These are phyloP conservation scores for Prionailurus viverrinus DNA, from an alignment of 2,113 vertebrate species.

Conservation along the genomic window DNA sequence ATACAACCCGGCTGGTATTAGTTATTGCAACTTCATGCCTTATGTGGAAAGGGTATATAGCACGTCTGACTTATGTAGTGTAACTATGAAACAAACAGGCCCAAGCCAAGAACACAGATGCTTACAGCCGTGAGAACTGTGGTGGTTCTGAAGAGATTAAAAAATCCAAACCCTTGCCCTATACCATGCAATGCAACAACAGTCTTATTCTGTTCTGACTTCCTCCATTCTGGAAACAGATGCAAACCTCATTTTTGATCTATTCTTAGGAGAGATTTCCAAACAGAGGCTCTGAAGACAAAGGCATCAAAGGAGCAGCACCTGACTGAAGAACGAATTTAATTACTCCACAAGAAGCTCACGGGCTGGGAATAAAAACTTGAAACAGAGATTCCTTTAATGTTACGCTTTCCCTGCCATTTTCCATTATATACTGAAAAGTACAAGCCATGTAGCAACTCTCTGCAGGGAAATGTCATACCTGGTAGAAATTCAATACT, in stretches of 20 bases:
- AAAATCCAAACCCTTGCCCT: not conserved
- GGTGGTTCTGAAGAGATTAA: not conserved
- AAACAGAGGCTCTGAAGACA: slow-evolving; percentile 71
- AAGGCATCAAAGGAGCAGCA: slow-evolving; percentile 68
- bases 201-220: slow-evolving; percentile 49
- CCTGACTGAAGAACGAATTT: slow-evolving; percentile 40
- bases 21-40: not conserved
- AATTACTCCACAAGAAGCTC: slow-evolving; percentile 57
- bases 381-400: slow-evolving; percentile 21
- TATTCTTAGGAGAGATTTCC: slow-evolving; percentile 73
- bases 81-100: not conserved
- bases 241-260: slow-evolving; percentile 63
- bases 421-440: not conserved
- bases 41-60: not conserved
- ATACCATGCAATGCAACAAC: not conserved
- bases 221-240: slow-evolving; percentile 64
- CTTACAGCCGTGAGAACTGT: not conserved
- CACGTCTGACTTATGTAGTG: not conserved
- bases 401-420: not conserved
- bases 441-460: not conserved
- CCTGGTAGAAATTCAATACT: slow-evolving; percentile 44
- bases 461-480: slow-evolving; percentile 9
- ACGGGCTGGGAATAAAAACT: slow-evolving; percentile 34
- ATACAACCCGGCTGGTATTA: not conserved
- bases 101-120: not conserved